phyloP scores from a whole-genome alignment of 2,888 invertebrate genomes.

The Cosmopolites sordidus region DNA sequence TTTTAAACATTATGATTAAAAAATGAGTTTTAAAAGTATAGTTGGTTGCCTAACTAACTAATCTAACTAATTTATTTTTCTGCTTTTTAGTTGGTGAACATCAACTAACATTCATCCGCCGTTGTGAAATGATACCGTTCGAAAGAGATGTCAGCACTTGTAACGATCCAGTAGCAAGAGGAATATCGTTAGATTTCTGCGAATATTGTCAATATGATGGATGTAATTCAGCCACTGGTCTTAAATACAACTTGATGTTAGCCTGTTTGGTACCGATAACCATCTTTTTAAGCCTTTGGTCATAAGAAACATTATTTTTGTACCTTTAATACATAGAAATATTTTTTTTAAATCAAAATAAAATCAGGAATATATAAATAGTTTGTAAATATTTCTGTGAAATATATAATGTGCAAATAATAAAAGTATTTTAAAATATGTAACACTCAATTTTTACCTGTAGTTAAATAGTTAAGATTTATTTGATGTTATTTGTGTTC shows the following conservation, averaged over 20 bases:
- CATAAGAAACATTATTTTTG: constrained; percentile 3
- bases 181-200: constrained; percentile 58
- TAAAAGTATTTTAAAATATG: neutral
- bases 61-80: too few relatives aligned
- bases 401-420: neutral
- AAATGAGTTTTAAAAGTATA: too few relatives aligned
- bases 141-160: constrained; percentile 55
- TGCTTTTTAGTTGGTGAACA: constrained; percentile 23
- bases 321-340: too few relatives aligned
- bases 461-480: neutral
- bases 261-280: constrained; percentile 23
- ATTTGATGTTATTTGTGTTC: constrained; percentile 1
- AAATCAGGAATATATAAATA: too few relatives aligned
- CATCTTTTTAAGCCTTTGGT: neutral
- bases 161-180: constrained; percentile 50
- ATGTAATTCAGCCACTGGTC: constrained; percentile 58
- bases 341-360: too few relatives aligned
- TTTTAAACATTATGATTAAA: too few relatives aligned
- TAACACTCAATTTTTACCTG: neutral
- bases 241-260: constrained; percentile 47
- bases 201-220: constrained; percentile 65
- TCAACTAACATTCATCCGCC: constrained; percentile 45
- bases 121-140: constrained; percentile 57
- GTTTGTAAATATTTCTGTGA: neutral
- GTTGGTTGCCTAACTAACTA: neutral